Evolutionary conservation across 1,140 invertebrate genomes (phyloP).

Genomic region (Saccostrea echinata): DNA sequence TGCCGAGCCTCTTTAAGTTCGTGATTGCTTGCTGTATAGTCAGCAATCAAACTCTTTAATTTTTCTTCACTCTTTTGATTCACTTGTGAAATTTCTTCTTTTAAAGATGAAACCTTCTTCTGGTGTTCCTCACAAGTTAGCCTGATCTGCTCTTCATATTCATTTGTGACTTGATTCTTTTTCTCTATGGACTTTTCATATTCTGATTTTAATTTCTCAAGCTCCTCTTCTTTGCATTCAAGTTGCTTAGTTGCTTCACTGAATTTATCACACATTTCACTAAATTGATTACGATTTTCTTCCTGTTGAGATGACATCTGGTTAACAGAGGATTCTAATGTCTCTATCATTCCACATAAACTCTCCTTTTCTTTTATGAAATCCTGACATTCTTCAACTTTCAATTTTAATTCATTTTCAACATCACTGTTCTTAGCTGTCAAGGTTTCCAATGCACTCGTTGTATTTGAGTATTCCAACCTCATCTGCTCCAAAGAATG

Average conservation of each 20-base stretch:
- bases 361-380: not conserved
- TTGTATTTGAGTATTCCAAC: not conserved
- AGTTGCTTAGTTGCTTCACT: not conserved
- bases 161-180: slow-evolving; percentile 19
- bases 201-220: slow-evolving; percentile 43
- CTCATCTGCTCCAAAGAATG: slow-evolving; percentile 22
- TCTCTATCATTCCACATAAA: slow-evolving; percentile 24
- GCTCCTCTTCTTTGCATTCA: slow-evolving; percentile 6
- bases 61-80: slow-evolving; percentile 35
- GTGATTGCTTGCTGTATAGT: slow-evolving; percentile 35
- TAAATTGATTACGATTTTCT: not conserved
- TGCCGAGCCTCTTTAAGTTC: slow-evolving; percentile 41
- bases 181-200: slow-evolving; percentile 30
- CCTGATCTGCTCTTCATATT: slow-evolving; percentile 17
- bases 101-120: not conserved
- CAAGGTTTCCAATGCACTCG: not conserved
- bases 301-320: slow-evolving; percentile 26
- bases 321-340: slow-evolving; percentile 15
- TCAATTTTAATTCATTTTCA: slow-evolving; percentile 34
- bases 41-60: slow-evolving; percentile 38
- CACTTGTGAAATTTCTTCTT: slow-evolving; percentile 40
- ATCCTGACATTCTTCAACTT: not conserved
- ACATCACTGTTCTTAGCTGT: not conserved
- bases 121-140: slow-evolving; percentile 23
- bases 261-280: not conserved